Evolutionary conservation across 2,888 invertebrate species (phyloP).

Genomic region (Blera fallax): DNA sequence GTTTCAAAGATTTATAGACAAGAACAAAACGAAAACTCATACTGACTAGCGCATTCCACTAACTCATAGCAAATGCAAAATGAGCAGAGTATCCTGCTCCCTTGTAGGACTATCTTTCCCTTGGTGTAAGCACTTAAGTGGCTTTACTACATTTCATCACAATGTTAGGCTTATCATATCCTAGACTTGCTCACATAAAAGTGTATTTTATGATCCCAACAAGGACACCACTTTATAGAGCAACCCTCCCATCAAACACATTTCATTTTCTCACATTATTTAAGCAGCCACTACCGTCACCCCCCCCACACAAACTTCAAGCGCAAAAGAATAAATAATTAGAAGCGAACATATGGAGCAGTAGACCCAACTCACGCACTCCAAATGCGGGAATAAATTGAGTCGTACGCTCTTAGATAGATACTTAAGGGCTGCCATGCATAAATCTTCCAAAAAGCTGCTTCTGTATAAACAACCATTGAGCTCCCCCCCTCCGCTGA

Average conservation of each 20-base stretch:
- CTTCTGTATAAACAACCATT: neutral
- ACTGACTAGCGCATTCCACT: too few relatives aligned
- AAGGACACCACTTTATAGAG: neutral
- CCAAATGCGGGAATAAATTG: neutral
- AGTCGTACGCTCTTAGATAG: neutral
- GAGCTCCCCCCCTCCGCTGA: too few relatives aligned
- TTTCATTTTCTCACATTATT: constrained; percentile 22
- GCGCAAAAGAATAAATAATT: neutral
- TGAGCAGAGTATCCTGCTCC: neutral
- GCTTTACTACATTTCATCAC: neutral
- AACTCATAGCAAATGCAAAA: neutral
- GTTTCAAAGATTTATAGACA: too few relatives aligned
- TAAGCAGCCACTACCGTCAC: neutral
- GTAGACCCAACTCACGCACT: neutral
- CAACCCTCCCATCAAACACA: neutral
- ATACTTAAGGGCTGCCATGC: constrained; percentile 3
- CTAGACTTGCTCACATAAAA: neutral
- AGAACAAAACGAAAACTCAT: too few relatives aligned
- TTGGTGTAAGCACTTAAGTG: neutral
- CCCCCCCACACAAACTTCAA: neutral
- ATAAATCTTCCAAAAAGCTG: constrained; percentile 24
- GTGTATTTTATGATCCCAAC: neutral
- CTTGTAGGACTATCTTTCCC: too few relatives aligned
- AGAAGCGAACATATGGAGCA: constrained; percentile 10
- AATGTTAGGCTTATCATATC: neutral